Base-by-base conservation (phyloP, 2,113 vertebrate genomes). In the Cavia aperea region DNA sequence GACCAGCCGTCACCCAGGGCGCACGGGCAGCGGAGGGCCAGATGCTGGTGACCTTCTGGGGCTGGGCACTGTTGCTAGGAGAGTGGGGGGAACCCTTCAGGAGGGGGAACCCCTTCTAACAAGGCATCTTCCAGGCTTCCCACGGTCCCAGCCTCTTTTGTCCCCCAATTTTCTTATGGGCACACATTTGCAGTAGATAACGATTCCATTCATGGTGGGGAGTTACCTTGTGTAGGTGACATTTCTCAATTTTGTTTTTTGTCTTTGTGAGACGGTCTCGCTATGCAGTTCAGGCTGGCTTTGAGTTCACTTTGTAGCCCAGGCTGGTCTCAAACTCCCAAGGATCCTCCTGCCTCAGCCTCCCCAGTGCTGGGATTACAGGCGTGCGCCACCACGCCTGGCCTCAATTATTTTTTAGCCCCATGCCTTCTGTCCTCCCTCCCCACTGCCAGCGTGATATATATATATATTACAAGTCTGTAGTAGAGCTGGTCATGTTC, bases 401-500 rank as follows among this genome's bases (percentile, higher is more conserved):
- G 56, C 56, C 56, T 56, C 56, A 26, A 21, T 12, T 43, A 43
- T 13, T 24, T 31, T 26, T 43, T 23, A 43, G 24, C 51, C 21
- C 21, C 4, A 23, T 43, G 5, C 39, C 39, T 39, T 16, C 23
- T 24, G 39, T 10, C 68, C 16, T 21, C 43, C 39, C 39, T 5
- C 26, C 23, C 23, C 21, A 11, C 1, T 73, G n/a, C 70, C n/a
- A 24, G 18, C 21, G 4, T 12, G 39, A 23, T 23, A 23, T 26
- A 43, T 43, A 43, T 43, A 43, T 43, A 14, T 15, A 36, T 68
- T 46, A 43, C 0, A 23, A 39, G 26, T 43, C 21, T 24, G 23
- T 46, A 7, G 39, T 46, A 43, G 6, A 2, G 5, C 26, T 13
- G 39, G 11, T 4, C 39, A 1, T 11, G 10, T 21, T 26, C 11